Conservation (phyloP, 2,888 invertebrate genomes). For the Macrostomum cliftonense region DNA sequence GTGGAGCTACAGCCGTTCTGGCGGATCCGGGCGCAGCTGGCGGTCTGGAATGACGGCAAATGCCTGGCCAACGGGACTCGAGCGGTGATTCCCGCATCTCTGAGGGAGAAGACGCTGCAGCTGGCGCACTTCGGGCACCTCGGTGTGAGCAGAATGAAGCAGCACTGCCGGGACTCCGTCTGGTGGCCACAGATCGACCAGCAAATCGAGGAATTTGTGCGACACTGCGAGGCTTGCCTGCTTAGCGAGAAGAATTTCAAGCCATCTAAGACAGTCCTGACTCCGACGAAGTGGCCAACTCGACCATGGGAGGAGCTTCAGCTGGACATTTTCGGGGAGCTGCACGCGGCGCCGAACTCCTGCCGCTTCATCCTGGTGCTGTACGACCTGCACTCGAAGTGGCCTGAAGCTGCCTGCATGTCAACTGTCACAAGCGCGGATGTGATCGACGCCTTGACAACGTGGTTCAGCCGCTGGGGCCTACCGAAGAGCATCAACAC, state of each 20-base stretch:
- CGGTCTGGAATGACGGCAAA: neutral
- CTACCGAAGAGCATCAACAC: constrained; percentile 2
- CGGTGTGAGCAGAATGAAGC: constrained; percentile 3
- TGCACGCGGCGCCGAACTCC: neutral
- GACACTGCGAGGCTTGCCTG: constrained; percentile 3
- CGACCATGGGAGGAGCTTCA: constrained; percentile 2
- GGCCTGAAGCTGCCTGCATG: constrained; percentile 2
- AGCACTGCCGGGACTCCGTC: constrained; percentile 2
- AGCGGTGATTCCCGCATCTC: constrained; percentile 2
- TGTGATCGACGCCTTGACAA: constrained; percentile 1
- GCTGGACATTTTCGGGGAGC: constrained; percentile 1
- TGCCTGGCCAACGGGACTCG: neutral
- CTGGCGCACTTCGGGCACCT: constrained; percentile 4
- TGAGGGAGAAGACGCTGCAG: neutral
- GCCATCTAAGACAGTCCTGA: neutral
- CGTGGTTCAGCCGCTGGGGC: too few relatives aligned
- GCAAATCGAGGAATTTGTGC: neutral
- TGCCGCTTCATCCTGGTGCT: neutral
- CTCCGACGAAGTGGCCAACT: neutral
- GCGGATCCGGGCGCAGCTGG: neutral
- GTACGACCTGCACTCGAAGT: constrained; percentile 2
- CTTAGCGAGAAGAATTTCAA: neutral
- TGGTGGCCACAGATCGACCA: constrained; percentile 7
- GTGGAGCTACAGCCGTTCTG: neutral
- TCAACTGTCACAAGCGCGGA: neutral